These are phyloP conservation scores for Cranoglanis bouderius DNA, from an alignment of 2,113 vertebrate species.

Conservation along the genomic window DNA sequence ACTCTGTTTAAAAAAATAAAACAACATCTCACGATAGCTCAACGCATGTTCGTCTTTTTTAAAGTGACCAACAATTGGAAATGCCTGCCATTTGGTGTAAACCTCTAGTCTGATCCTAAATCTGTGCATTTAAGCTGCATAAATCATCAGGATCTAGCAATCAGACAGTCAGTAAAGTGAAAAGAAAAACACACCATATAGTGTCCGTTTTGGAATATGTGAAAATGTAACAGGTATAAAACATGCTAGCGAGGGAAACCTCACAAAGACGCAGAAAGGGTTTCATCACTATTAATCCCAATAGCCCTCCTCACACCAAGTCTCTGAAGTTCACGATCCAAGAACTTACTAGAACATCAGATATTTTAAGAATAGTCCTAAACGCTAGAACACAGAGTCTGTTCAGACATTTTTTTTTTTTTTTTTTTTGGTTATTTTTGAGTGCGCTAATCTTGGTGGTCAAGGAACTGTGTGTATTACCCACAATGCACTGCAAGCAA, in stretches of 20 bases:
- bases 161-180: not conserved
- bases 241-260: not conserved
- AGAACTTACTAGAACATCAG: not conserved
- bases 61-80: slow-evolving; percentile 4
- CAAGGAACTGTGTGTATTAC: not conserved
- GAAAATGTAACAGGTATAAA: not conserved
- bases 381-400: not conserved
- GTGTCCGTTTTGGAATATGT: not conserved
- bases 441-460: not conserved
- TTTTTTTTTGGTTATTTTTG: not conserved
- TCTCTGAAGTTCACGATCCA: not conserved
- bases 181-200: not conserved
- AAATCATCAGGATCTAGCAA: slow-evolving; percentile 2
- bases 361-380: not conserved
- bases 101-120: not conserved
- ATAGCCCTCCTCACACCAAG: not conserved
- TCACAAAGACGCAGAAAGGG: not conserved
- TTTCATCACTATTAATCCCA: not conserved
- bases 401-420: not conserved
- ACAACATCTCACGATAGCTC: slow-evolving; percentile 46
- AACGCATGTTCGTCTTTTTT: not conserved
- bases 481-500: not conserved
- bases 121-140: slow-evolving; percentile 7
- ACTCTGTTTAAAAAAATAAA: slow-evolving; percentile 68
- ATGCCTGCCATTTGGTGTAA: not conserved